phyloP scores from a whole-genome alignment of 1,140 invertebrate genomes.

The Oscheius sp. region DNA sequence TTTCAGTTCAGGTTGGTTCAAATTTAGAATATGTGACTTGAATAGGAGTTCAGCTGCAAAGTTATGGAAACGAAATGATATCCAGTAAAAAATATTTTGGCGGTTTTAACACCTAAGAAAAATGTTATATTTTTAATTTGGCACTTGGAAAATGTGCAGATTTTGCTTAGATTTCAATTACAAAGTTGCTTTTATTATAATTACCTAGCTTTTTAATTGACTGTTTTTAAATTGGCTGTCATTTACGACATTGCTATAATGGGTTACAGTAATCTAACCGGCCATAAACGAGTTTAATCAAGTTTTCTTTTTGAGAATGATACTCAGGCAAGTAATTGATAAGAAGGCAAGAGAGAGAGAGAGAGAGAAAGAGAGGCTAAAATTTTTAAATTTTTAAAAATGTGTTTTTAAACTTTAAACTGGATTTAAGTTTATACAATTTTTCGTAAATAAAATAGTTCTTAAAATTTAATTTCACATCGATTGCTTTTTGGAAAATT shows the following conservation, averaged over 20 bases:
- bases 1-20: too few species aligned
- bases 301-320: background rate
- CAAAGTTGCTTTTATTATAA: background rate
- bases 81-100: too few species aligned
- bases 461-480: background rate
- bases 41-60: too few species aligned
- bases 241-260: background rate
- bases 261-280: background rate
- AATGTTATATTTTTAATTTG: too few species aligned
- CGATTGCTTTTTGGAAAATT: too few species aligned
- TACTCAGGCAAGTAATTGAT: background rate
- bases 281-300: background rate
- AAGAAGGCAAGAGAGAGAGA: background rate
- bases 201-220: background rate
- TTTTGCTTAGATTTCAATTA: background rate
- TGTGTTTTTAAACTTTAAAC: background rate
- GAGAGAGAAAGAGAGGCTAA: background rate
- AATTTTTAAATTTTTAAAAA: background rate
- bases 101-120: too few species aligned
- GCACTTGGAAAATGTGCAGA: too few species aligned
- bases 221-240: background rate
- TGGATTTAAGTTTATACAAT: background rate
- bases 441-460: background rate
- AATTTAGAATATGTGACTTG: too few species aligned
- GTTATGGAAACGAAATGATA: too few species aligned